Evolutionary conservation across 2,888 invertebrate species (phyloP).

Genomic region (Seladonia tumulorum): DNA sequence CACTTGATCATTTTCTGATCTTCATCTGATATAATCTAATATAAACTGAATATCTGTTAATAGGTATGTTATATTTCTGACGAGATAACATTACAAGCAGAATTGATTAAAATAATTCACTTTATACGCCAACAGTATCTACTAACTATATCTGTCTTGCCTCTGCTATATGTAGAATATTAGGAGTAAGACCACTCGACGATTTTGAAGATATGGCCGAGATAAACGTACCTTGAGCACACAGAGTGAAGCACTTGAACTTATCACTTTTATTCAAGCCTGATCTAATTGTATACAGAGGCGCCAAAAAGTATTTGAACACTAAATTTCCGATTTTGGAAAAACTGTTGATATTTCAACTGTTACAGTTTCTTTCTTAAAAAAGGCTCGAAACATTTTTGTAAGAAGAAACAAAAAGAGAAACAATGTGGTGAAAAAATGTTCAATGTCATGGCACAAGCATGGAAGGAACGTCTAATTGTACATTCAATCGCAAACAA

Average conservation of each 20-base stretch:
- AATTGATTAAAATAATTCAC: not conserved
- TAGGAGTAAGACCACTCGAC: not conserved
- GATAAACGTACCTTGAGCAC: not conserved
- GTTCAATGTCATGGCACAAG: not conserved
- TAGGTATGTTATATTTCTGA: not conserved
- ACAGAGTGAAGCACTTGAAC: not conserved
- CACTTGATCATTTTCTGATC: not conserved
- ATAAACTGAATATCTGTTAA: not conserved
- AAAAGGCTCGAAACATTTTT: not conserved
- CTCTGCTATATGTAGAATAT: not conserved
- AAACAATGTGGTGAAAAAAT: not conserved
- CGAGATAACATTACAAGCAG: not conserved
- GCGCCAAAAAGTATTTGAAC: not conserved
- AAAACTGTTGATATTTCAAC: not conserved
- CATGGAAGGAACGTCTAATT: not conserved
- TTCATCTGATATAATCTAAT: not conserved
- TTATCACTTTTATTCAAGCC: not conserved
- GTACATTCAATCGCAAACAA: not conserved
- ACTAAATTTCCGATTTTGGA: not conserved
- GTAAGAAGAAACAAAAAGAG: not conserved
- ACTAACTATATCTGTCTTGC: too few relatives aligned
- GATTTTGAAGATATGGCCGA: not conserved
- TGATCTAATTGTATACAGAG: not conserved
- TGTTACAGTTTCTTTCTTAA: not conserved
- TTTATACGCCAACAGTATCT: not conserved